phyloP scores from a whole-genome alignment of 2,113 vertebrate genomes.

The Mystacornis crossleyi region DNA sequence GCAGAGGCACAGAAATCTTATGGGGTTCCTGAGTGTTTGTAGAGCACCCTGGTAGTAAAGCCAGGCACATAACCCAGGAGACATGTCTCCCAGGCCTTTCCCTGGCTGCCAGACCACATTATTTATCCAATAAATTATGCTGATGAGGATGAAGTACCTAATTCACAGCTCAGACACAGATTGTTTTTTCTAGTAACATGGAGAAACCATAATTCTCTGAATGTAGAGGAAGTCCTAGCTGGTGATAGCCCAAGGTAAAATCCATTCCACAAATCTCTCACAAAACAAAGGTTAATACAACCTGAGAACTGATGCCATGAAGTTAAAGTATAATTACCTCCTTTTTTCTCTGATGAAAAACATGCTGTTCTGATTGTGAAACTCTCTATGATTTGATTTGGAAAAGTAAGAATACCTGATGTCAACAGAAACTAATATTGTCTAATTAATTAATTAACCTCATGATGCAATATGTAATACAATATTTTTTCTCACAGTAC shows the following conservation, averaged over 20 bases:
- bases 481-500: conserved; percentile 54
- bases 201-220: not conserved
- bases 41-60: not conserved
- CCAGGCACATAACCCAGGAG: not conserved
- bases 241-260: not conserved
- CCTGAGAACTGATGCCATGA: not conserved
- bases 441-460: conserved; percentile 43
- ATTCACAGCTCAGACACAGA: not conserved
- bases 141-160: not conserved
- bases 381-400: not conserved
- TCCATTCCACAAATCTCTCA: not conserved
- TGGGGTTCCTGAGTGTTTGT: not conserved
- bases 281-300: not conserved
- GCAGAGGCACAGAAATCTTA: not conserved
- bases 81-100: not conserved
- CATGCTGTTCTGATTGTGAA: conserved; percentile 27
- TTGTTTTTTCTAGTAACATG: not conserved
- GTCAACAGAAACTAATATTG: conserved; percentile 67
- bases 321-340: not conserved
- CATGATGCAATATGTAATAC: conserved; percentile 53
- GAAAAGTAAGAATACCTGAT: conserved; percentile 55
- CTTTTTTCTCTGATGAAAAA: not conserved
- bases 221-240: not conserved
- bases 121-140: not conserved
- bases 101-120: not conserved